Evolutionary conservation across 2,113 vertebrate genomes (phyloP).

Genomic region (Gambusia holbrooki): DNA sequence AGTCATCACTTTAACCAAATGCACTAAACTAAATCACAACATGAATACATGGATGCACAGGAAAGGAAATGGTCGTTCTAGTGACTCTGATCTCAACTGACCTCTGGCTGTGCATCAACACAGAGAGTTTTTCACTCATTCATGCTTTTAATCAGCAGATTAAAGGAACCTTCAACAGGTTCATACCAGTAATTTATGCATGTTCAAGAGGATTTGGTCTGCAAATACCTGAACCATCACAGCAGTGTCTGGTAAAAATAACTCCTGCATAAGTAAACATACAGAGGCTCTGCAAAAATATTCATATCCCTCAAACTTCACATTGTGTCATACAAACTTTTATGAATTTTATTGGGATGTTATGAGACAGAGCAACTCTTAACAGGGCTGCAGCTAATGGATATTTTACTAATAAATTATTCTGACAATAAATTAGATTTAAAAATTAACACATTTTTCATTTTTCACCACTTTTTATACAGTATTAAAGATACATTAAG

Average conservation of each 20-base stretch:
- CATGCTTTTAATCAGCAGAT: constrained; percentile 23
- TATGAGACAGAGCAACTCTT: neutral
- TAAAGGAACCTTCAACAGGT: constrained; percentile 2
- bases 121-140: constrained; percentile 29
- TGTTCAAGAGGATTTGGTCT: constrained; percentile 32
- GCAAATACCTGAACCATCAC: neutral
- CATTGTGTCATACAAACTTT: neutral
- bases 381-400: too few species aligned
- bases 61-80: neutral
- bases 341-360: neutral
- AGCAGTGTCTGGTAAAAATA: neutral
- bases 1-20: constrained; percentile 13
- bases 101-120: neutral
- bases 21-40: neutral
- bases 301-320: neutral
- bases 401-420: too few species aligned
- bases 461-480: too few species aligned
- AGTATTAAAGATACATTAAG: too few species aligned
- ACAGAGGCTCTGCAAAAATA: neutral
- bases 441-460: too few species aligned
- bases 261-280: neutral
- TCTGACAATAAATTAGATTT: too few species aligned
- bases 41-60: neutral
- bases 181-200: constrained; percentile 15
- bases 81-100: neutral